phyloP scores from a whole-genome alignment of 2,113 vertebrate genomes.

The Pelecanoides urinatrix region DNA sequence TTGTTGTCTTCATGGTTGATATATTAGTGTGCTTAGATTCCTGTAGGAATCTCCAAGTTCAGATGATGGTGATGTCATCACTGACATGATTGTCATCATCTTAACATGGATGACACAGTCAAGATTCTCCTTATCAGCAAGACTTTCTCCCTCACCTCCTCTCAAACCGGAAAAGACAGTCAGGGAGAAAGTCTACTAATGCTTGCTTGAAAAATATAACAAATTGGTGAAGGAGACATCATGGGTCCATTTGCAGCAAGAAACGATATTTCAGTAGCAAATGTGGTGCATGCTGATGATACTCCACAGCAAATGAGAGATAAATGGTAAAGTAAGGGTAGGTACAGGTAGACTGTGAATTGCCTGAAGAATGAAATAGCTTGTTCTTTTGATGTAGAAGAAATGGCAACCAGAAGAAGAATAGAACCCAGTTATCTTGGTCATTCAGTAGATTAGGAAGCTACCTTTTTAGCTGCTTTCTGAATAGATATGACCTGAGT shows the following conservation, averaged over 20 bases:
- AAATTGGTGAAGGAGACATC: background rate
- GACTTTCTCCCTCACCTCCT: background rate
- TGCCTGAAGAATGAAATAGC: background rate
- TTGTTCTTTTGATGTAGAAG: background rate
- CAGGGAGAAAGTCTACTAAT: background rate
- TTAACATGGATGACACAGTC: background rate
- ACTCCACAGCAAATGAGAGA: background rate
- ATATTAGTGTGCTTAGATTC: background rate
- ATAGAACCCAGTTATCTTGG: background rate
- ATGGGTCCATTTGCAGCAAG: background rate
- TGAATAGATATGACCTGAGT: background rate
- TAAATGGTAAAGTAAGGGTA: background rate
- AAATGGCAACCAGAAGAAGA: background rate
- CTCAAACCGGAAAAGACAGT: background rate
- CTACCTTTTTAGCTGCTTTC: background rate
- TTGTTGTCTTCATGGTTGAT: background rate
- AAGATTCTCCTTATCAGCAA: background rate
- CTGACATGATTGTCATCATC: background rate
- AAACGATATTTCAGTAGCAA: background rate
- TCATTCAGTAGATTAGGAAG: background rate
- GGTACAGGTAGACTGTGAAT: background rate
- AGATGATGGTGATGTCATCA: background rate
- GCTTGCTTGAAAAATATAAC: background rate
- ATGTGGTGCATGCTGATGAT: background rate
- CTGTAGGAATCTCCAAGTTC: background rate